Conservation (phyloP, 2,888 invertebrate genomes). For the Cerceris ruficornis region DNA sequence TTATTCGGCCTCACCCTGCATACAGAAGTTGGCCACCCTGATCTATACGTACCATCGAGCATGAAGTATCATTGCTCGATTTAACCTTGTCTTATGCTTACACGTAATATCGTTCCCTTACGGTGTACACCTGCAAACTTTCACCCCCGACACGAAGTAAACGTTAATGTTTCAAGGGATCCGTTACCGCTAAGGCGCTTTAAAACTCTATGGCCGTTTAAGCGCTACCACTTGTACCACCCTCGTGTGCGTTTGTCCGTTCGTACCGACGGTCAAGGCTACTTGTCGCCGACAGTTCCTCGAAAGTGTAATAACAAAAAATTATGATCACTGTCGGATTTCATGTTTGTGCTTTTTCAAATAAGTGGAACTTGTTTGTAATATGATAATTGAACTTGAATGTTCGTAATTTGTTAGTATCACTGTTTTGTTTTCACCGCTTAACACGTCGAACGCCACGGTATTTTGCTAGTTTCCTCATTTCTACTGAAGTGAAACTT, state of each 20-base stretch:
- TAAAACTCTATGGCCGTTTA: slow-evolving; percentile 15
- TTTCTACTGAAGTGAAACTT: no score
- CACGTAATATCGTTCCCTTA: slow-evolving; percentile 3
- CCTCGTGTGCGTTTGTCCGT: slow-evolving; percentile 3
- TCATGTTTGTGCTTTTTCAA: not conserved
- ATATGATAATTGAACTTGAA: not conserved
- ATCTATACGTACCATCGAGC: slow-evolving; percentile 13
- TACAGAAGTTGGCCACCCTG: slow-evolving; percentile 17
- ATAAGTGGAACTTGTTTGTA: not conserved
- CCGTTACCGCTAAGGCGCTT: slow-evolving; percentile 2
- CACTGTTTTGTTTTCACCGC: no score
- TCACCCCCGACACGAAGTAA: slow-evolving; percentile 39
- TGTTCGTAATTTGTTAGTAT: no score
- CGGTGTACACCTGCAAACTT: slow-evolving; percentile 56
- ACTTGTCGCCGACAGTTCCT: slow-evolving; percentile 3
- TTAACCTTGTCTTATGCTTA: slow-evolving; percentile 54
- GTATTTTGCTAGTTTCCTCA: no score
- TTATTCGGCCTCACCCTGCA: slow-evolving; percentile 20
- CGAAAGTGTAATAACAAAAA: slow-evolving; percentile 12
- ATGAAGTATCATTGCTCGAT: slow-evolving; percentile 48
- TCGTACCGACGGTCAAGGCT: slow-evolving; percentile 32
- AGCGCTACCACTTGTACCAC: not conserved
- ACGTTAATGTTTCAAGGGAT: slow-evolving; percentile 60
- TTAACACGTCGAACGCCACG: no score
- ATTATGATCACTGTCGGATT: not conserved